Evolutionary conservation across 2,113 vertebrate genomes (phyloP).

Genomic region (Gobio gobio): DNA sequence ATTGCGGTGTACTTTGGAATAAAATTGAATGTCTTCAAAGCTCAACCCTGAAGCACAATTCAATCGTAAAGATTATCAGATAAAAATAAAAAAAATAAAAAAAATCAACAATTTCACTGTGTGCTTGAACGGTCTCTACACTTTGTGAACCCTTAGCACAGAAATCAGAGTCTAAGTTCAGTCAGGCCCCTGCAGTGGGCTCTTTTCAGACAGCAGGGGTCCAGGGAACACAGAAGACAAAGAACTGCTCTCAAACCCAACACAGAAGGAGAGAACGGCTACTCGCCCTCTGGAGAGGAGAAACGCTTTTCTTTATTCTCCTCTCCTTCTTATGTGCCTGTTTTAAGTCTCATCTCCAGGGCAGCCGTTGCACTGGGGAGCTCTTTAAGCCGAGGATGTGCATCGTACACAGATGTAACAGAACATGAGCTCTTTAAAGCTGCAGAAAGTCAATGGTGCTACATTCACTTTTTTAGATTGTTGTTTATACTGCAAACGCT

Average conservation of each 20-base stretch:
- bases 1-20: neutral
- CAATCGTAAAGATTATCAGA: constrained; percentile 1
- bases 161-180: constrained; percentile 31
- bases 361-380: constrained; percentile 72
- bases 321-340: constrained; percentile 67
- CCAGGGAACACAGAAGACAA: constrained; percentile 66
- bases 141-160: constrained; percentile 30
- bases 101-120: neutral
- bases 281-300: constrained; percentile 48
- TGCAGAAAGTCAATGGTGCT: constrained; percentile 9
- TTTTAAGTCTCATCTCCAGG: constrained; percentile 73
- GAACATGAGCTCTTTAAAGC: constrained; percentile 38
- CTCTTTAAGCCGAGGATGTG: constrained; percentile 71
- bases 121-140: neutral
- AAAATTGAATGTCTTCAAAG: neutral
- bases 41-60: neutral
- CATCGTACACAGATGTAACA: constrained; percentile 55
- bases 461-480: constrained; percentile 8
- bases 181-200: constrained; percentile 41
- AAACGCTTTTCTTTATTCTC: constrained; percentile 49
- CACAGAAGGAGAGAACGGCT: constrained; percentile 61
- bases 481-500: constrained; percentile 19
- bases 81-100: constrained; percentile 9
- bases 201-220: constrained; percentile 44
- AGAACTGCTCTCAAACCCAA: constrained; percentile 68